phyloP scores from a whole-genome alignment of 2,797 vertebrate genomes.

The Myotis pilosus region DNA sequence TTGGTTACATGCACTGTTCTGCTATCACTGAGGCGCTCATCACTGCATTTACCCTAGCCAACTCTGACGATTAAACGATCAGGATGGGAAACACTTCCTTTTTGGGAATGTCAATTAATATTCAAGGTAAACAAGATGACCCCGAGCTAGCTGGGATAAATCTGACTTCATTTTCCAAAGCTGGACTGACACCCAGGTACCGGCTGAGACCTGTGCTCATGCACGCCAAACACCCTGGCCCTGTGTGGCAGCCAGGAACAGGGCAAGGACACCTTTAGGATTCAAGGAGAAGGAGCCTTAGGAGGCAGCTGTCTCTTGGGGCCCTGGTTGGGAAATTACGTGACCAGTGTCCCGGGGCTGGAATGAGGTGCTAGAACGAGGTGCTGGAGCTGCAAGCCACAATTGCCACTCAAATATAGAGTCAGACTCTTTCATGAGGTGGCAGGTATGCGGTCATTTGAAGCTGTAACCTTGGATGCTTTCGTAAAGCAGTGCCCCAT shows the following conservation, averaged over 20 bases:
- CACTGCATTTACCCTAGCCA: neutral
- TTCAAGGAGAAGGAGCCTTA: neutral
- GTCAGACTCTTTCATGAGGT: neutral
- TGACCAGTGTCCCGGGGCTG: neutral
- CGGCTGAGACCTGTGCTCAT: neutral
- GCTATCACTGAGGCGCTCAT: neutral
- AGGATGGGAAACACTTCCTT: neutral
- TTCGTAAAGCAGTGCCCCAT: neutral
- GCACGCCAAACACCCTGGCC: neutral
- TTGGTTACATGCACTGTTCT: neutral
- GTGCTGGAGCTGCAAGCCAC: neutral
- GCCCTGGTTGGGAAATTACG: neutral
- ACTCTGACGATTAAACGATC: neutral
- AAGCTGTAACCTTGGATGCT: neutral
- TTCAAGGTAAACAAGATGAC: neutral
- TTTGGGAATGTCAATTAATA: neutral
- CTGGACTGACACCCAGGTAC: neutral
- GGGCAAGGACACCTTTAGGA: neutral
- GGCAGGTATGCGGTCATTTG: neutral
- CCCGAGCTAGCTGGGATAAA: neutral
- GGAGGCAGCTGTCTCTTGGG: neutral
- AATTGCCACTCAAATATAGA: neutral
- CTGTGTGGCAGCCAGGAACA: neutral
- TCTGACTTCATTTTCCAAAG: constrained; percentile 13
- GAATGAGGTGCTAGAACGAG: neutral